A percentile compares a stretch with the other conserved stretches of the same genome.
phyloP scores from a whole-genome alignment of 1,140 invertebrate species.

The Zelostemma sp. region DNA sequence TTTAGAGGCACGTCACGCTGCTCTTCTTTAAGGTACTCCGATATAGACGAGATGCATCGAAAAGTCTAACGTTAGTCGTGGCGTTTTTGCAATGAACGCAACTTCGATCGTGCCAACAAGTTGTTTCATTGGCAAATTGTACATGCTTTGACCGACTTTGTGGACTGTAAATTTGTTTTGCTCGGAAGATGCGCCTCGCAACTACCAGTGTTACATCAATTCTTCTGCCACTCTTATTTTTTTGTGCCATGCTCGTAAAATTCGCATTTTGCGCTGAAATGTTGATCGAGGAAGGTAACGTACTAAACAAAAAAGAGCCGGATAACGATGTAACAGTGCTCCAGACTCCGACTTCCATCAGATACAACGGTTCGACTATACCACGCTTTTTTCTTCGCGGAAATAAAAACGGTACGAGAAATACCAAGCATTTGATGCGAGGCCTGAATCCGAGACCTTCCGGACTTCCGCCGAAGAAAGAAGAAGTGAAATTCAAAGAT shows the following conservation, averaged over 20 bases:
- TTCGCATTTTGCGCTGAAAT: background rate
- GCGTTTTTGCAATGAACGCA: slow-evolving; percentile 20
- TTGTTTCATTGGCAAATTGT: background rate
- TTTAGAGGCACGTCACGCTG: slow-evolving; percentile 30
- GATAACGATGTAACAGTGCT: background rate
- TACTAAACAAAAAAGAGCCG: background rate
- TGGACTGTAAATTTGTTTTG: slow-evolving; percentile 4
- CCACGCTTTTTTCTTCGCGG: background rate
- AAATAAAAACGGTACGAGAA: background rate
- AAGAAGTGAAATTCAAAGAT: slow-evolving; percentile 45
- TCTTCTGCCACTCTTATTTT: background rate
- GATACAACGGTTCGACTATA: background rate
- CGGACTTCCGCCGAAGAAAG: slow-evolving; percentile 43
- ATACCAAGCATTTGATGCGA: background rate
- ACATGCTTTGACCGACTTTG: slow-evolving; percentile 4
- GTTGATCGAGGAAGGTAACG: background rate
- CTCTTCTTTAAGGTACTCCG: slow-evolving; percentile 8
- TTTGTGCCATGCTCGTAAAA: slow-evolving; percentile 6
- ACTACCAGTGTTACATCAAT: background rate
- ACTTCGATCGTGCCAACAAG: slow-evolving; percentile 1
- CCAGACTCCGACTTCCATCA: background rate
- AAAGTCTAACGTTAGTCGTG: slow-evolving; percentile 38
- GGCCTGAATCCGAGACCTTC: background rate
- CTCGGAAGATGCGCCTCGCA: background rate
- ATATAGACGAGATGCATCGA: slow-evolving; percentile 33